Evolutionary conservation across 2,797 vertebrate species (phyloP), one percentile per base, ranked within the genome.

Genomic region (Chloroceryle inda): DNA sequence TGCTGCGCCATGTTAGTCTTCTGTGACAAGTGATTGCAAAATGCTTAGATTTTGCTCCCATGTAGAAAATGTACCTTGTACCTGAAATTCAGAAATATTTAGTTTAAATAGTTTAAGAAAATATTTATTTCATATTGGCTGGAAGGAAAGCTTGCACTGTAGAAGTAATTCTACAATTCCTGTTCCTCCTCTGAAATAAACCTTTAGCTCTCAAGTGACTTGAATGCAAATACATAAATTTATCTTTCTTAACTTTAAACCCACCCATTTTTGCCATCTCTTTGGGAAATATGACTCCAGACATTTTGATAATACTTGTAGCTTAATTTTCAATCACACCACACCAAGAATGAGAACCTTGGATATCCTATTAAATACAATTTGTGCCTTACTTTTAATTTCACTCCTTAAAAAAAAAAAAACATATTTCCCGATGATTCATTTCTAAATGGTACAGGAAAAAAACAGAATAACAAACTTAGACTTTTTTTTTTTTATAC

Each of bases 181-280:
- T 35, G 19, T 55, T 89, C 58, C 49, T 76, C 42, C 68, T 62
- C 72, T 69, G 55, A 91, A 88, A 72, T 45, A 88, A 75, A 76
- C 69, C 75, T 73, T 77, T 29, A 78, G 26, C 38, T 80, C 80
- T 92, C 67, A 66, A 82, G 45, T 67, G 33, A 42, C 29, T 85
- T 83, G 37, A 83, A 74, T 0, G 1, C 40, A 91, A 80, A 80
- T 38, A 68, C 29, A 53, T 61, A 67, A 20, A 71, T 94, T 85
- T 77, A 64, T 85, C 59, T 66, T 79, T 24, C 68, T 95, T 82
- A 79, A 74, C 61, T 89, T 94, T 50, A 89, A 87, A 33, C 19
- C 26, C 64, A 13, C 18, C 79, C 21, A 6, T 62, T 91, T 83
- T 73, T 44, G 38, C 55, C 42, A 55, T 38, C 16, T 73, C 26